Conservation (phyloP, 2,888 invertebrate genomes). For the Steinernema hermaphroditum region DNA sequence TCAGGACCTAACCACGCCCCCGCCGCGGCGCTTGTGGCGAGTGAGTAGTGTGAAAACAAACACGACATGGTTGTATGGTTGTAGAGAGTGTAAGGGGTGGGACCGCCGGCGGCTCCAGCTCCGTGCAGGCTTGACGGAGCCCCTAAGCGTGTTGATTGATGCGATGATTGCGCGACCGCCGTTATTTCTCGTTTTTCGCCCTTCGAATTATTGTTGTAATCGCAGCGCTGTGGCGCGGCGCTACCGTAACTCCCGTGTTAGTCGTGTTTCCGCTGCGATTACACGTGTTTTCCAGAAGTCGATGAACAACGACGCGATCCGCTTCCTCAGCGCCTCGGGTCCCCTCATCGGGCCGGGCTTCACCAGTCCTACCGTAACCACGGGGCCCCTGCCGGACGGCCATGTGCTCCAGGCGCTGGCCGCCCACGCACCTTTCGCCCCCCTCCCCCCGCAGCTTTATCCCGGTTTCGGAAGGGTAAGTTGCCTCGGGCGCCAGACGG, state of each 20-base stretch:
- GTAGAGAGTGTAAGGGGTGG: conserved; percentile 20
- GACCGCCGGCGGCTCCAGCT: conserved; percentile 9
- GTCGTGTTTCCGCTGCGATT: conserved; percentile 21
- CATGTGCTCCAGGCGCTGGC: conserved; percentile 25
- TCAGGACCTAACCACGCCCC: neutral
- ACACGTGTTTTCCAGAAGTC: conserved; percentile 27
- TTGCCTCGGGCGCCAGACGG: neutral
- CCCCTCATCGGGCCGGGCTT: conserved; percentile 34
- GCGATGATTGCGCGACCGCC: conserved; percentile 31
- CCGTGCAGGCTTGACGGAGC: conserved; percentile 26
- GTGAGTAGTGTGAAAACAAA: conserved; percentile 30
- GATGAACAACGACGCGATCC: conserved; percentile 35
- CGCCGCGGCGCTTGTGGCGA: conserved; percentile 5
- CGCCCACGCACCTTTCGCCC: conserved; percentile 14
- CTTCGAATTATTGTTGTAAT: conserved; percentile 28
- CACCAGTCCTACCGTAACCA: conserved; percentile 17
- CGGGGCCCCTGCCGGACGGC: neutral
- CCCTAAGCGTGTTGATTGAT: conserved; percentile 30
- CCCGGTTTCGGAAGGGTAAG: conserved; percentile 28
- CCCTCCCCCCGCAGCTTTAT: conserved; percentile 13
- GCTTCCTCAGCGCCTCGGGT: conserved; percentile 33
- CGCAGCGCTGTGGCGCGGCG: conserved; percentile 7
- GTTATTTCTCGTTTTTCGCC: conserved; percentile 2
- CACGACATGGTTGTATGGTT: conserved; percentile 28
- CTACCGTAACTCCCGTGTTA: conserved; percentile 23